phyloP scores from a whole-genome alignment of 1,140 invertebrate species.

The Eupristina koningsbergeri region DNA sequence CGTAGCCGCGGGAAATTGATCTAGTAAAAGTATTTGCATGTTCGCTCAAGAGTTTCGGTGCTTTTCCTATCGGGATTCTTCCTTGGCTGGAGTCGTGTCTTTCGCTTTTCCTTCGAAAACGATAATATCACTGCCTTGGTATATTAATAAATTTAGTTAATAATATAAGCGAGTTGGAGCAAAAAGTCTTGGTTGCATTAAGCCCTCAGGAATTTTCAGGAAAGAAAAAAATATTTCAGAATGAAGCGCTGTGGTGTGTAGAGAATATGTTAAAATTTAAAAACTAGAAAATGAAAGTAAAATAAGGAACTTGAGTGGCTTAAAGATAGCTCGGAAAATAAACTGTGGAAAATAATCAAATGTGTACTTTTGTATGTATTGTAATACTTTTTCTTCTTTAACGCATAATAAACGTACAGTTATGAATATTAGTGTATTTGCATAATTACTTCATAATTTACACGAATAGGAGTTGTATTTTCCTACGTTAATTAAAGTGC shows the following conservation, averaged over 20 bases:
- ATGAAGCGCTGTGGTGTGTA: too few species aligned
- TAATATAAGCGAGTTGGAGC: background rate
- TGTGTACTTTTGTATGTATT: too few species aligned
- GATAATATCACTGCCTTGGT: background rate
- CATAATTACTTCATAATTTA: background rate
- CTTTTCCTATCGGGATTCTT: background rate
- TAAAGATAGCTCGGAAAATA: too few species aligned
- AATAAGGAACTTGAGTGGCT: too few species aligned
- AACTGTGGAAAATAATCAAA: too few species aligned
- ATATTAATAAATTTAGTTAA: background rate
- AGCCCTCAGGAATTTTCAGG: too few species aligned
- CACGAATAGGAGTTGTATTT: background rate
- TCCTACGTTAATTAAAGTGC: background rate
- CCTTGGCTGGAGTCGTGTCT: too few species aligned
- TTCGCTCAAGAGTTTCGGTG: background rate
- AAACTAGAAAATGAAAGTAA: too few species aligned
- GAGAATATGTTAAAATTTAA: too few species aligned
- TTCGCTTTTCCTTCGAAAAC: background rate
- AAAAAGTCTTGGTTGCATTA: background rate
- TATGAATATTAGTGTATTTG: background rate
- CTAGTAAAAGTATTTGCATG: constrained; percentile 16
- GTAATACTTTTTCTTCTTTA: too few species aligned
- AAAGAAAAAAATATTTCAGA: too few species aligned
- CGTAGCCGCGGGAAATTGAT: constrained; percentile 4
- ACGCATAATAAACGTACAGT: too few species aligned